phyloP scores from a whole-genome alignment of 2,888 invertebrate species.

The Chaitophorus viminalis region DNA sequence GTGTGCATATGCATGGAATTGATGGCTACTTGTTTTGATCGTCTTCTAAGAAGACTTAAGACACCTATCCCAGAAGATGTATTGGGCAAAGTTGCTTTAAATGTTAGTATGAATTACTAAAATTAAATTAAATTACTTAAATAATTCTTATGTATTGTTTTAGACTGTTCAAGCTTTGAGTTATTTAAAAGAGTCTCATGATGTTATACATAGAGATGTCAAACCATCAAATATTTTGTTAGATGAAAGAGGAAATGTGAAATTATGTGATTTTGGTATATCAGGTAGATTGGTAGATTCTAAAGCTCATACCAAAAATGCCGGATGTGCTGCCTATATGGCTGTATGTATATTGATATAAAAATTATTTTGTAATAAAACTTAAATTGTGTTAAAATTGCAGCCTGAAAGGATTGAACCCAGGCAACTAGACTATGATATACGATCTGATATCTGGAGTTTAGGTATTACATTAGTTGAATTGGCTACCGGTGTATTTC shows the following conservation, averaged over 20 bases:
- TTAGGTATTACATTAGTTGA: slow-evolving; percentile 96
- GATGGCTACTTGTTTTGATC: slow-evolving; percentile 99
- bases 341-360: slow-evolving; percentile 76
- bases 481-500: slow-evolving; percentile 95
- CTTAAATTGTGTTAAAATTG: slow-evolving; percentile 34
- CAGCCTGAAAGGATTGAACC: slow-evolving; percentile 98
- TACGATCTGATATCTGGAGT: slow-evolving; percentile 99
- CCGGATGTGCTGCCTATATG: slow-evolving; percentile 99
- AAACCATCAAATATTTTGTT: slow-evolving; percentile 98
- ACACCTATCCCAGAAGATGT: slow-evolving; percentile 95
- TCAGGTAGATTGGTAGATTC: slow-evolving; percentile 98
- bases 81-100: slow-evolving; percentile 95
- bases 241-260: slow-evolving; percentile 93
- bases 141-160: slow-evolving; percentile 63
- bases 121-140: neutral
- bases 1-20: slow-evolving; percentile 99
- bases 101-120: slow-evolving; percentile 73
- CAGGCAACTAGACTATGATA: slow-evolving; percentile 94
- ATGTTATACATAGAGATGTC: slow-evolving; percentile 97
- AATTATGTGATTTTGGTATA: slow-evolving; percentile 99
- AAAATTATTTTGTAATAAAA: neutral
- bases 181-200: slow-evolving; percentile 96
- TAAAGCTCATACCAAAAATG: slow-evolving; percentile 95
- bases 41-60: slow-evolving; percentile 85
- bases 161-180: slow-evolving; percentile 95